Conservation (phyloP, 2,113 vertebrate genomes). For the Hemiscyllium ocellatum region DNA sequence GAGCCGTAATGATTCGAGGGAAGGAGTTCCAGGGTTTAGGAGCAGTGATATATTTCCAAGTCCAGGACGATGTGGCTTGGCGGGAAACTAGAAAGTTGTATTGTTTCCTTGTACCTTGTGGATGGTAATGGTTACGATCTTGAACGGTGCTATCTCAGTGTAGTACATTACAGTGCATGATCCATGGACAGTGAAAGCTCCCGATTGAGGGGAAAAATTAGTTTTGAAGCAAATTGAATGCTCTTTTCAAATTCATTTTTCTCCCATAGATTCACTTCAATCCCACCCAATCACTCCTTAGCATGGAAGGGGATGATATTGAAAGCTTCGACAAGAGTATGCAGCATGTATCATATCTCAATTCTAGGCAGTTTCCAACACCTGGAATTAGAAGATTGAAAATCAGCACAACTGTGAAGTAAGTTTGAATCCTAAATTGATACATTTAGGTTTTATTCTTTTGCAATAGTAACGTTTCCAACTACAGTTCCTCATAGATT, state of each 20-base stretch:
- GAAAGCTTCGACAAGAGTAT: slow-evolving; percentile 81
- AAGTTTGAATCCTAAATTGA: slow-evolving; percentile 43
- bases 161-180: neutral
- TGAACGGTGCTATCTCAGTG: too few relatives aligned
- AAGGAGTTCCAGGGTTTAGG: too few relatives aligned
- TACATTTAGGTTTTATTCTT: neutral
- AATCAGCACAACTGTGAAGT: slow-evolving; percentile 75
- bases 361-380: slow-evolving; percentile 91
- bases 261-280: slow-evolving; percentile 73
- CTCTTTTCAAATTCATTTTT: neutral
- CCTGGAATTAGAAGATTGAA: slow-evolving; percentile 84
- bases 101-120: too few relatives aligned
- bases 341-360: slow-evolving; percentile 87
- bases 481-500: neutral
- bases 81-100: too few relatives aligned
- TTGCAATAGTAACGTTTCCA: neutral
- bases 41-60: too few relatives aligned
- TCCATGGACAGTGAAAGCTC: neutral
- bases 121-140: too few relatives aligned
- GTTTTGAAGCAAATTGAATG: neutral
- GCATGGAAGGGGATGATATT: slow-evolving; percentile 76
- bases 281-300: slow-evolving; percentile 75
- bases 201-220: neutral
- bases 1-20: too few relatives aligned
- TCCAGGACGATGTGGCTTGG: too few relatives aligned